Evolutionary conservation across 2,888 invertebrate species (phyloP), one percentile per base, ranked within the genome.

Genomic region (Amiota communis): DNA sequence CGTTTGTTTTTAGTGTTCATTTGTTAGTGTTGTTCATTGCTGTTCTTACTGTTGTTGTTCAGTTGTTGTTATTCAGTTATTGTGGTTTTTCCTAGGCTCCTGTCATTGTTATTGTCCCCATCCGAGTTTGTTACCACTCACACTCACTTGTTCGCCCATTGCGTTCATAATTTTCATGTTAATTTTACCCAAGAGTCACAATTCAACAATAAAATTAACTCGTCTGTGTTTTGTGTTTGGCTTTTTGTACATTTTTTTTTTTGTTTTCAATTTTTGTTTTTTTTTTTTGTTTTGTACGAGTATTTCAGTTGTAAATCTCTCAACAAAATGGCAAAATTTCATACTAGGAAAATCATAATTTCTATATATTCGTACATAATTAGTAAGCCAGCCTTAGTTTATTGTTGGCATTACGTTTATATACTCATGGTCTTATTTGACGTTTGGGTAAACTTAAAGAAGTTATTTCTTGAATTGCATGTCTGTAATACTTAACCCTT

Each of bases 101-200:
- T 59, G 36, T 36, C 36, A 36, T 36, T 36, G 36, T 36, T 36
- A 36, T 36, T 36, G n/a, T n/a, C n/a, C 6, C 6, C 36, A 36
- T 36, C 36, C 36, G 36, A 36, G 36, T 59, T 59, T 59, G 59
- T 53, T 53, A 15, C 53, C 15, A 78, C 78, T 73, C 77, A 80
- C 15, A 78, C 78, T 73, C 77, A 80, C 77, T 75, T 78, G 78
- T 80, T 65, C 15, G 36, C 71, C 69, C 61, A 15, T 9, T 74
- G 75, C 78, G 78, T 84, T 79, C 83, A 84, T 85, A 86, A 86
- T 85, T 83, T 84, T 74, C 82, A 86, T 86, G 86, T 83, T 86
- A 84, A 86, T 85, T 79, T 83, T 79, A 77, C 86, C 86, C 83
- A 79, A 79, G 86, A 83, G 84, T 80, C 83, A 77, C 76, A 83